phyloP scores from a whole-genome alignment of 2,797 vertebrate species.

The Aplochiton taeniatus region DNA sequence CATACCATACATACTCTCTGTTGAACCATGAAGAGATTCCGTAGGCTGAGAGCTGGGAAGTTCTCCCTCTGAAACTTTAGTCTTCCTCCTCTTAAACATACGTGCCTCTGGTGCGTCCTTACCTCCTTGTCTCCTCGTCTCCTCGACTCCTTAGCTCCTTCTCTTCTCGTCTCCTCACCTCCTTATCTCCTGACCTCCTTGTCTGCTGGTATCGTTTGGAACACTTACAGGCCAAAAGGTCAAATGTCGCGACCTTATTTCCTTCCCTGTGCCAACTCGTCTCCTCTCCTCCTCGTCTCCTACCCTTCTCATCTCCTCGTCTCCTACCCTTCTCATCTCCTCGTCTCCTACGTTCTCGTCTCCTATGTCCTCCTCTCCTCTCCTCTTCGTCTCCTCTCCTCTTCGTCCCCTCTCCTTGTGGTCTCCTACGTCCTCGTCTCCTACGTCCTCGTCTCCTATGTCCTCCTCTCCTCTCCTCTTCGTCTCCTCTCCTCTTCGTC shows the following conservation, averaged over 20 bases:
- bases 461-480: slow-evolving; percentile 11
- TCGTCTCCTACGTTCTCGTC: slow-evolving; percentile 7
- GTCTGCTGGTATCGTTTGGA: slow-evolving; percentile 7
- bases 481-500: background rate
- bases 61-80: too few relatives aligned
- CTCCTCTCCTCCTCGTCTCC: background rate
- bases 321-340: background rate
- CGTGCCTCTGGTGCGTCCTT: slow-evolving; percentile 12
- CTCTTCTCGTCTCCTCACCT: slow-evolving; percentile 6
- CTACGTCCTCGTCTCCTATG: slow-evolving; percentile 5
- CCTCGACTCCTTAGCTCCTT: slow-evolving; percentile 3
- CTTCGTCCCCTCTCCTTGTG: background rate
- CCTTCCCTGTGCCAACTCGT: slow-evolving; percentile 20
- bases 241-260: slow-evolving; percentile 9
- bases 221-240: background rate
- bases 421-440: slow-evolving; percentile 23
- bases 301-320: slow-evolving; percentile 10
- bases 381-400: slow-evolving; percentile 4
- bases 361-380: slow-evolving; percentile 9
- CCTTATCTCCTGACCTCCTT: slow-evolving; percentile 16
- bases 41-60: too few relatives aligned
- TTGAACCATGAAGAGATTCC: too few relatives aligned
- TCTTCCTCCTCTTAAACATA: background rate
- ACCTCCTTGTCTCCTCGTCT: slow-evolving; percentile 14
- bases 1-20: too few relatives aligned